phyloP scores from a whole-genome alignment of 2,888 invertebrate genomes.

The Drosophila emarginata region DNA sequence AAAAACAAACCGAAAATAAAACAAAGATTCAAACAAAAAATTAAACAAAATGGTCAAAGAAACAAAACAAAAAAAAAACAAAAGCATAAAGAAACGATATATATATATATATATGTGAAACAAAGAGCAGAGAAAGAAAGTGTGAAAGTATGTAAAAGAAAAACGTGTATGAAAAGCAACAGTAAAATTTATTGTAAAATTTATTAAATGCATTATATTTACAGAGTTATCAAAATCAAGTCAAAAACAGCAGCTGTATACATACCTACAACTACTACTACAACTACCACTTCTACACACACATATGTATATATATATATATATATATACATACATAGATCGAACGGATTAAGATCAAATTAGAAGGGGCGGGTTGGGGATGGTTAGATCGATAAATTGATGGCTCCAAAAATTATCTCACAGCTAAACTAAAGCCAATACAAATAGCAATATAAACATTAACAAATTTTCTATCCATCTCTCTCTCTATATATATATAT shows the following conservation, averaged over 20 bases:
- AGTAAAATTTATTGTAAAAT: conserved; percentile 59
- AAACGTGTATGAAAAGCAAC: conserved; percentile 78
- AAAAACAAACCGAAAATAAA: conserved; percentile 51
- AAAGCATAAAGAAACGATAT: too few relatives aligned
- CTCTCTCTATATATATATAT: too few relatives aligned
- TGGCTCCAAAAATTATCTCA: background rate
- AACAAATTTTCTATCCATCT: too few relatives aligned
- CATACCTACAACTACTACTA: background rate
- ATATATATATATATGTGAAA: conserved; percentile 22
- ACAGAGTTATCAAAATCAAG: conserved; percentile 38
- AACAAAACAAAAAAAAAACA: conserved; percentile 42
- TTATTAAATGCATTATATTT: conserved; percentile 43
- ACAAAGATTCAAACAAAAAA: conserved; percentile 42
- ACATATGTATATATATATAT: too few relatives aligned
- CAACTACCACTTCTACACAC: background rate
- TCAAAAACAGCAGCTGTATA: conserved; percentile 11
- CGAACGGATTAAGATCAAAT: conserved; percentile 17
- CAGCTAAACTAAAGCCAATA: too few relatives aligned
- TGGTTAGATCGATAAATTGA: background rate
- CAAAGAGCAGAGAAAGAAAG: conserved; percentile 18
- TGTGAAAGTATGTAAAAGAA: conserved; percentile 41
- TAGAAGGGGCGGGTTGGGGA: background rate
- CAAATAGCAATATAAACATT: too few relatives aligned
- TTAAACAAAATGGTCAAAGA: conserved; percentile 43
- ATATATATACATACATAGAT: background rate